These are phyloP conservation scores for Drosophila eohydei DNA, from an alignment of 2,888 invertebrate genomes.

Conservation along the genomic window DNA sequence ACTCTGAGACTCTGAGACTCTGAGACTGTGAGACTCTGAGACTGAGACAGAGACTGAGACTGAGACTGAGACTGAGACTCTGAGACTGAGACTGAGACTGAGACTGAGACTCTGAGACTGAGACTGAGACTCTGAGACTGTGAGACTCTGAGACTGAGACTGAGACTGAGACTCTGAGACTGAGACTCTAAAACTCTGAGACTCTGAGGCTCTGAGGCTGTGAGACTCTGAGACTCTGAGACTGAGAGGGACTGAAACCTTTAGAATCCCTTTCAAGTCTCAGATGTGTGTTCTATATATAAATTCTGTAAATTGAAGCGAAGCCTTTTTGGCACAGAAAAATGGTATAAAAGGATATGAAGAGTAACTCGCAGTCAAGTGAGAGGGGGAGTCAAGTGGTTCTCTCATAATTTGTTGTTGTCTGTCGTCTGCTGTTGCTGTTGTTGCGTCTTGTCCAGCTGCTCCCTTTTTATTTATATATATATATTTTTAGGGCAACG, in stretches of 20 bases:
- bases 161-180: not conserved
- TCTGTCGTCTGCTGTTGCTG: slow-evolving; percentile 14
- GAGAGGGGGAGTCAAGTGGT: slow-evolving; percentile 28
- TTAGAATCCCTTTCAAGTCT: no score
- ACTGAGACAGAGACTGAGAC: not conserved
- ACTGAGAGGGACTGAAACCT: no score
- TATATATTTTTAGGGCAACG: slow-evolving; percentile 14
- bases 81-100: not conserved
- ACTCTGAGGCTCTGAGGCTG: not conserved
- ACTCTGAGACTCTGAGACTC: not conserved
- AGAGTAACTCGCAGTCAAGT: not conserved
- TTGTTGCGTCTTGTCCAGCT: slow-evolving; percentile 8
- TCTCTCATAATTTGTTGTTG: slow-evolving; percentile 58
- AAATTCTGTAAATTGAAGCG: slow-evolving; percentile 12
- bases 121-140: not conserved
- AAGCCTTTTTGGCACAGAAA: slow-evolving; percentile 11
- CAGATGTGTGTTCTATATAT: not conserved
- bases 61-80: not conserved
- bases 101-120: not conserved
- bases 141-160: not conserved
- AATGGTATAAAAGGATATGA: not conserved
- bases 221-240: not conserved
- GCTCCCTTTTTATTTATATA: not conserved
- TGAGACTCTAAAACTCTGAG: not conserved
- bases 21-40: not conserved